Evolutionary conservation across 2,797 vertebrate species (phyloP).

Genomic region (Ceryle rudis): DNA sequence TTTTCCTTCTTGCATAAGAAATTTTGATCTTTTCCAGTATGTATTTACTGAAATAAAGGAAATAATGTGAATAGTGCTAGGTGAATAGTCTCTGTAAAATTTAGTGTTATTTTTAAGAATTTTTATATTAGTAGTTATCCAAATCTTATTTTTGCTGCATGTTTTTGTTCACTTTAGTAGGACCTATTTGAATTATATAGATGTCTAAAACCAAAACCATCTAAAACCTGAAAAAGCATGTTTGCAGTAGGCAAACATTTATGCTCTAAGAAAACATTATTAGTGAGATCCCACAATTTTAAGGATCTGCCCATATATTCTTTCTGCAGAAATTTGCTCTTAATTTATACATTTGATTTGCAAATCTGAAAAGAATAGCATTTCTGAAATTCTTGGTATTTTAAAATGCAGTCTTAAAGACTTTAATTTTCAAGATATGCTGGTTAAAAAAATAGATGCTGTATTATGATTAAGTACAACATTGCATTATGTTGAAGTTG

Average conservation of each 20-base stretch:
- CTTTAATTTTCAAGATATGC: neutral
- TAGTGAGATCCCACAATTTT: neutral
- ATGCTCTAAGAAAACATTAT: neutral
- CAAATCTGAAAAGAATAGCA: neutral
- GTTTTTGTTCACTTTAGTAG: neutral
- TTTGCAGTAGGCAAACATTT: neutral
- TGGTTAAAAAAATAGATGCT: neutral
- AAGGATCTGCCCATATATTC: neutral
- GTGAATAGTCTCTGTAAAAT: neutral
- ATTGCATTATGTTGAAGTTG: neutral
- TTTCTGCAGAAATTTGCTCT: neutral
- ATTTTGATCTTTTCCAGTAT: neutral
- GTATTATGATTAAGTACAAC: neutral
- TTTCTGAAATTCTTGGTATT: neutral
- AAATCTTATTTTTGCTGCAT: neutral
- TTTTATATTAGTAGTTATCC: neutral
- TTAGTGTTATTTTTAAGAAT: neutral
- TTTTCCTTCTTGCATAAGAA: neutral
- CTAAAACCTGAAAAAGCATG: neutral
- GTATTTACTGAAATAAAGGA: neutral
- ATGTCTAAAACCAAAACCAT: neutral
- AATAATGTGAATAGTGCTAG: neutral
- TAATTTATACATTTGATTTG: neutral
- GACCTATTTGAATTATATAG: neutral
- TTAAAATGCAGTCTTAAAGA: neutral